These are phyloP conservation scores for Eufriesea mexicana DNA, from an alignment of 1,140 invertebrate species.

Conservation along the genomic window DNA sequence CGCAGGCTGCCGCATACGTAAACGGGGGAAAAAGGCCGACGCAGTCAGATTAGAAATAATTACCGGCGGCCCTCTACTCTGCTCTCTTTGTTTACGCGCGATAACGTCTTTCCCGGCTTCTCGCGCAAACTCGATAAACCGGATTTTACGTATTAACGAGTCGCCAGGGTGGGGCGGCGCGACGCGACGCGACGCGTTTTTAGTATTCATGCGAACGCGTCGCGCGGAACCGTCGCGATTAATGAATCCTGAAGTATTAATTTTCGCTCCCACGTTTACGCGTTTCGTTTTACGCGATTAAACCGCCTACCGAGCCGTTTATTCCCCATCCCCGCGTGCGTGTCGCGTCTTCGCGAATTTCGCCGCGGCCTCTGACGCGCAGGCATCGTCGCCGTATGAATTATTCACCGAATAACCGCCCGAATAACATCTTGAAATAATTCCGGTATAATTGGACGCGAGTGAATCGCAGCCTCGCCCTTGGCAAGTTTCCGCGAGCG, in stretches of 20 bases:
- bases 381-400: not conserved
- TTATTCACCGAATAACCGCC: not conserved
- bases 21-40: conserved; percentile 15
- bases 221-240: conserved; percentile 49
- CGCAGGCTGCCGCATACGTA: conserved; percentile 39
- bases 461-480: not conserved
- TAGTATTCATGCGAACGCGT: conserved; percentile 44
- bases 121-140: conserved; percentile 59
- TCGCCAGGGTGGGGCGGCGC: conserved; percentile 5
- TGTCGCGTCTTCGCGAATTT: not conserved
- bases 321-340: conserved; percentile 1
- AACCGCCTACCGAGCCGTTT: not conserved
- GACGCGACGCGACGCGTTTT: conserved; percentile 42
- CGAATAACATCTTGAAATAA: not conserved
- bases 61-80: conserved; percentile 29
- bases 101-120: conserved; percentile 57
- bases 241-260: conserved; percentile 46
- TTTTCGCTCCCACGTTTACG: conserved; percentile 4
- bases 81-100: conserved; percentile 58
- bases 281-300: conserved; percentile 3
- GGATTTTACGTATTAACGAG: conserved; percentile 64
- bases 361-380: not conserved
- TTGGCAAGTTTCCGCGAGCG: not conserved
- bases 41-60: conserved; percentile 64
- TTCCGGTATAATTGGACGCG: not conserved